These are phyloP conservation scores for Tapirus indicus DNA, from an alignment of 2,797 vertebrate genomes.

Conservation along the genomic window DNA sequence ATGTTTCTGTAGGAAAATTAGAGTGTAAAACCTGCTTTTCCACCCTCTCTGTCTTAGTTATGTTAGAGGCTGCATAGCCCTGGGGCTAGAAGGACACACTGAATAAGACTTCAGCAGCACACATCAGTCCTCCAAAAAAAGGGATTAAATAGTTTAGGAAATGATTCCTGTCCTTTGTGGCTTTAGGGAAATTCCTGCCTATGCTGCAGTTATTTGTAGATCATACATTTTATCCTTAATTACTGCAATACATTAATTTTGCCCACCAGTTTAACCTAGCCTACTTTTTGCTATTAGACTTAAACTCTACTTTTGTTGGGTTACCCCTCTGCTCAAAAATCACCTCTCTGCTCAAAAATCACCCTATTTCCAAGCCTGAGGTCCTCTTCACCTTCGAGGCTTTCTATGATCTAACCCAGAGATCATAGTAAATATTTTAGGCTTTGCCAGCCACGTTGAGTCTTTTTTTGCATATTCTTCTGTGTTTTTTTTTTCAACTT, in stretches of 20 bases:
- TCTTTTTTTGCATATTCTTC: not conserved
- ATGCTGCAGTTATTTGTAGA: not conserved
- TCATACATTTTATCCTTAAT: not conserved
- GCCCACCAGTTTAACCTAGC: not conserved
- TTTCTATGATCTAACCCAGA: not conserved
- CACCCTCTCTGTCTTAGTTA: not conserved
- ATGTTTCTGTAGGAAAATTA: slow-evolving; percentile 26
- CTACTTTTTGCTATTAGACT: not conserved
- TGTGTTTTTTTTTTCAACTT: not conserved
- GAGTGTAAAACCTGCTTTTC: not conserved
- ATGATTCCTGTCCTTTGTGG: not conserved
- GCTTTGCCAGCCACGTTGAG: not conserved
- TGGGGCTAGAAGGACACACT: not conserved
- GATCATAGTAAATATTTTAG: not conserved
- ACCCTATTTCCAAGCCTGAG: not conserved
- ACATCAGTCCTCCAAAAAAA: not conserved
- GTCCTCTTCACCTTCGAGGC: not conserved
- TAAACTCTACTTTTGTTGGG: not conserved
- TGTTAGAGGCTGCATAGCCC: not conserved
- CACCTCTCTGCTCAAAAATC: not conserved
- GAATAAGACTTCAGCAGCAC: not conserved
- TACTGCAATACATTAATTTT: not conserved
- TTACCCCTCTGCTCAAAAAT: not conserved
- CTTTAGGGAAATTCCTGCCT: not conserved
- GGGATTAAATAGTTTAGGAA: not conserved